Base-by-base conservation (phyloP, 2,888 invertebrate genomes). In the Protophormia terraenovae region DNA sequence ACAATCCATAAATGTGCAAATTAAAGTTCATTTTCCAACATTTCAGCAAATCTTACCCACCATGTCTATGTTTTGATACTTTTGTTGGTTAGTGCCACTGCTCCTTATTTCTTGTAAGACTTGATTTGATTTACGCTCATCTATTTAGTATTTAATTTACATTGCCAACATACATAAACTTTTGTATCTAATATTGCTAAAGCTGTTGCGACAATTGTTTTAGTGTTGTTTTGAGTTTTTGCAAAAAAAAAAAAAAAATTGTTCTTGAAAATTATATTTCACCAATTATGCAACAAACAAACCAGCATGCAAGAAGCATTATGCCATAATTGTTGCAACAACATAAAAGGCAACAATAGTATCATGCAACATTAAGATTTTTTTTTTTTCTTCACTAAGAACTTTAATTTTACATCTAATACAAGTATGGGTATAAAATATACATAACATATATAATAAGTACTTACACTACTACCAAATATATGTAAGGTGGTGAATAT, bases 191-290 rank as follows among this genome's bases (percentile, higher is more conserved):
- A 75, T 62, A 24, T 19, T 29, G 10, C 19, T 60, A 14, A 35
- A 35, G 27, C 12, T 35, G 62, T 62, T 14, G 58, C 29, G 35
- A 16, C 32, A 38, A 24, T 24, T 35, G 3, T 45, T 66, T 22
- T 8, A 5, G 16, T 47, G 19, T 19, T 47, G 12, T 22, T 67
- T n/a, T n/a, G n/a, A n/a, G n/a, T n/a, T n/a, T n/a, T n/a, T n/a
- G n/a, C n/a, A n/a, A n/a, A n/a, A n/a, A n/a, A n/a, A n/a, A n/a
- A n/a, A n/a, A n/a, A 19, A 32, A 64, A 78, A 60, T 62, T 71
- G 79, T 71, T 64, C 71, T 79, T 79, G 71, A 71, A 79, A 69
- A 80, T 55, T 64, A 32, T 16, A 72, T 35, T 72, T 73, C 41
- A 24, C 6, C 55, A 64, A 80, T 80, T 80, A 80, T 80, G 79